Percentiles rank a stretch among this genome's conserved stretches.
phyloP scores from a whole-genome alignment of 2,888 invertebrate species.

The Epiblema foenella region DNA sequence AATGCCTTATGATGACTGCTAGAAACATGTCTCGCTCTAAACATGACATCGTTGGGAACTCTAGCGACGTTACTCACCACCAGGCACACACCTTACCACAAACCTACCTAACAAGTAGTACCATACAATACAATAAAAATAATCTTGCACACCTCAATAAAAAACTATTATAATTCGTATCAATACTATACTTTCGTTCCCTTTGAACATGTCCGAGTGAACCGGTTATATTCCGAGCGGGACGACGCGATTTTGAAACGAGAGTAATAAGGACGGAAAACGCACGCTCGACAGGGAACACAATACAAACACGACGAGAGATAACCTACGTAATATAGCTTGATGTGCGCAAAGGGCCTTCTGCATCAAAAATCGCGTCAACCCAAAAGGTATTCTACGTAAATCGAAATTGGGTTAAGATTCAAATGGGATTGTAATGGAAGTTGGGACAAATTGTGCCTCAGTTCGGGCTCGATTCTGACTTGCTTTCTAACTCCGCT shows the following conservation, averaged over 20 bases:
- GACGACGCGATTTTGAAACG: conserved; percentile 49
- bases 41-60: background rate
- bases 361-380: conserved; percentile 4
- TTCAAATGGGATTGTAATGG: background rate
- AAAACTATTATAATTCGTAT: too few relatives aligned
- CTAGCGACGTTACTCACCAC: background rate
- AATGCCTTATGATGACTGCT: too few relatives aligned
- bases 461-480: conserved; percentile 44
- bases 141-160: too few relatives aligned
- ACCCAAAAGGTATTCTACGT: conserved; percentile 4
- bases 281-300: conserved; percentile 61
- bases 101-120: too few relatives aligned
- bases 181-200: conserved; percentile 56
- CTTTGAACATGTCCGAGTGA: conserved; percentile 61
- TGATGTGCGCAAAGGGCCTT: conserved; percentile 48
- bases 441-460: conserved; percentile 12
- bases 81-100: background rate
- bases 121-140: too few relatives aligned
- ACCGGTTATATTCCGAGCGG: conserved; percentile 65
- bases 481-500: conserved; percentile 58
- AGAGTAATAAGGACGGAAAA: conserved; percentile 56
- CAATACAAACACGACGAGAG: conserved; percentile 67
- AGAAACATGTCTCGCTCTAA: background rate
- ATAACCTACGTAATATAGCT: conserved; percentile 57
- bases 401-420: background rate